These are phyloP conservation scores for Drosophila kanekoi DNA, from an alignment of 2,888 invertebrate genomes.

Conservation along the genomic window DNA sequence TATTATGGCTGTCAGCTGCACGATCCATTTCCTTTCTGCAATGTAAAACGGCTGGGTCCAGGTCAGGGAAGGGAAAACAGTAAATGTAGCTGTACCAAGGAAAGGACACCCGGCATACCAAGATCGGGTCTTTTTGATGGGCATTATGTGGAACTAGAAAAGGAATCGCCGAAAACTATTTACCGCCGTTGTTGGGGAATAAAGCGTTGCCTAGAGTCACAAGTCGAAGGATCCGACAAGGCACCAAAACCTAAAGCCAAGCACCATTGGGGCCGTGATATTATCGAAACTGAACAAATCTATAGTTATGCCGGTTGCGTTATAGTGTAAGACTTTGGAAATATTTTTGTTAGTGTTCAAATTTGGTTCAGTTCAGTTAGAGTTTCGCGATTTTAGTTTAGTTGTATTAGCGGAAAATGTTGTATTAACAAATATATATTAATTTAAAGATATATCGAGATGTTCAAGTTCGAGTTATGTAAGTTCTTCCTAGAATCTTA, in stretches of 20 bases:
- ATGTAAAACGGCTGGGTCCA: neutral
- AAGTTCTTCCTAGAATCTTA: too few species aligned
- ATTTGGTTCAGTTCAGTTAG: neutral
- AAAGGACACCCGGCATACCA: conserved; percentile 22
- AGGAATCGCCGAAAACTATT: neutral
- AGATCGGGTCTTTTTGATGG: conserved; percentile 26
- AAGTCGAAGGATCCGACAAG: neutral
- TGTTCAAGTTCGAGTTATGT: too few species aligned
- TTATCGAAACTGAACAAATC: conserved; percentile 12
- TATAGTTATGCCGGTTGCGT: neutral
- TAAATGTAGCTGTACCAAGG: accelerated
- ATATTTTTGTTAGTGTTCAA: neutral
- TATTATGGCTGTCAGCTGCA: neutral
- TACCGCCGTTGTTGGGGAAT: neutral
- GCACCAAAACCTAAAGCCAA: neutral
- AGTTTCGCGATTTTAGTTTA: neutral
- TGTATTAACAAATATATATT: too few species aligned
- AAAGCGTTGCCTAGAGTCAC: too few species aligned
- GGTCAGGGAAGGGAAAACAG: accelerated
- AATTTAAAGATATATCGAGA: too few species aligned
- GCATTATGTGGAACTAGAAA: neutral
- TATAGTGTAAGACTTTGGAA: neutral
- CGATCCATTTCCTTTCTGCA: too few species aligned
- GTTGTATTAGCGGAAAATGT: too few species aligned
- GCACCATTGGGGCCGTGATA: conserved; percentile 46